Percentiles rank a stretch among this genome's conserved stretches.
These are phyloP conservation scores for Pantala flavescens DNA, from an alignment of 1,140 invertebrate species.

Conservation along the genomic window DNA sequence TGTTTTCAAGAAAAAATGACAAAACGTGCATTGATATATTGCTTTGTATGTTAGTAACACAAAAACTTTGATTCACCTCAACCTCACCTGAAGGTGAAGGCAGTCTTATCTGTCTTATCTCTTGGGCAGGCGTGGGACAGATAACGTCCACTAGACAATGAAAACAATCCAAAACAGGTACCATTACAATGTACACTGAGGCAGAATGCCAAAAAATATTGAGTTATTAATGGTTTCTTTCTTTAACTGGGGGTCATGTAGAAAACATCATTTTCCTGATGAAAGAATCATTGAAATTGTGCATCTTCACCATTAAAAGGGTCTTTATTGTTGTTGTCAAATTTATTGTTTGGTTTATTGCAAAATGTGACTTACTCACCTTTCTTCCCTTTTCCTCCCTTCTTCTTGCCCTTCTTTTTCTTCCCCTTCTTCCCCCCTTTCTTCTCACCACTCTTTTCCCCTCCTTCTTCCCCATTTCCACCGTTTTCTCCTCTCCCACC, in stretches of 20 bases:
- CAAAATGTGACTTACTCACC: constrained; percentile 25
- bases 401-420: constrained; percentile 37
- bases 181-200: constrained; percentile 5
- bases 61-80: constrained; percentile 3
- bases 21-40: neutral
- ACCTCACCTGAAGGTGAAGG: constrained; percentile 3
- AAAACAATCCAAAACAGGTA: constrained; percentile 10
- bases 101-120: constrained; percentile 9
- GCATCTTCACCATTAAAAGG: constrained; percentile 1
- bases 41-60: neutral
- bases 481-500: constrained; percentile 25
- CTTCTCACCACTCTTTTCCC: constrained; percentile 23
- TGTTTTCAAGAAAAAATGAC: constrained; percentile 1
- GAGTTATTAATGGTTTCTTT: neutral
- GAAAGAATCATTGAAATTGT: neutral
- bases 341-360: neutral
- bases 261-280: neutral
- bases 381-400: constrained; percentile 26
- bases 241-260: neutral
- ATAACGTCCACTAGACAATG: neutral
- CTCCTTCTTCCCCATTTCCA: constrained; percentile 22
- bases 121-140: constrained; percentile 1
- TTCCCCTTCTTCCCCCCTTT: constrained; percentile 32
- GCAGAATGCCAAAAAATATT: neutral
- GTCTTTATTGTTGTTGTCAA: constrained; percentile 1